Conservation (phyloP, 2,888 invertebrate species). For the Palloptera scutellata region DNA sequence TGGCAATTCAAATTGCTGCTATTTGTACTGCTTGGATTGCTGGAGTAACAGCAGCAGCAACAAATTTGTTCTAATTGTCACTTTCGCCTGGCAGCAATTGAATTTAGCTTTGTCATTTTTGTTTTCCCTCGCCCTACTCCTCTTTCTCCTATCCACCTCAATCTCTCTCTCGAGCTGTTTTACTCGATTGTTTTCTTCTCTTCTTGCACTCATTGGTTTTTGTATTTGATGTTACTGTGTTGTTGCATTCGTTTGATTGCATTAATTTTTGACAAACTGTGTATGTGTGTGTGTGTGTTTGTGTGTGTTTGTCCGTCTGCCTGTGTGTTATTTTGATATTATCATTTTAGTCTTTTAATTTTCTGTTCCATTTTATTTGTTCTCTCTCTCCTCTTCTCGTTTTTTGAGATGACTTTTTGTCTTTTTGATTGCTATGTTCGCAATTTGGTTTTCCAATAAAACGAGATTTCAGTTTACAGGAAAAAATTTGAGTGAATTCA, state of each 20-base stretch:
- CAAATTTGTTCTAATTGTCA: conserved; percentile 16
- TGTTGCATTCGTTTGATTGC: neutral
- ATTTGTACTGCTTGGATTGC: no score
- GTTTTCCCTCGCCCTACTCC: neutral
- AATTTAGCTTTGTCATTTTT: conserved; percentile 31
- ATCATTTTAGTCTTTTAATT: neutral
- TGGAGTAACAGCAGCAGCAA: conserved; percentile 1
- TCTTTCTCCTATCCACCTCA: no score
- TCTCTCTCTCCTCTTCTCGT: neutral
- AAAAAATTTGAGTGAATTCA: no score
- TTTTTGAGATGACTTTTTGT: conserved; percentile 13
- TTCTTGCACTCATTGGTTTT: neutral
- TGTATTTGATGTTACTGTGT: conserved; percentile 6
- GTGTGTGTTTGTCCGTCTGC: neutral
- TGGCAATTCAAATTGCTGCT: neutral
- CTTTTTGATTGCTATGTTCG: conserved; percentile 1
- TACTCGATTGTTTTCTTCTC: no score
- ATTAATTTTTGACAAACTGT: neutral
- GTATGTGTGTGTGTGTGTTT: neutral
- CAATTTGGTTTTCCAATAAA: no score
- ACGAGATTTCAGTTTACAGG: no score
- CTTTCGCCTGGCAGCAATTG: conserved; percentile 29
- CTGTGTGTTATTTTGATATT: neutral
- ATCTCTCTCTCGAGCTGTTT: no score
- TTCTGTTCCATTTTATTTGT: neutral